Base-by-base conservation (phyloP, 2,888 invertebrate species). In the Apamea sordens region DNA sequence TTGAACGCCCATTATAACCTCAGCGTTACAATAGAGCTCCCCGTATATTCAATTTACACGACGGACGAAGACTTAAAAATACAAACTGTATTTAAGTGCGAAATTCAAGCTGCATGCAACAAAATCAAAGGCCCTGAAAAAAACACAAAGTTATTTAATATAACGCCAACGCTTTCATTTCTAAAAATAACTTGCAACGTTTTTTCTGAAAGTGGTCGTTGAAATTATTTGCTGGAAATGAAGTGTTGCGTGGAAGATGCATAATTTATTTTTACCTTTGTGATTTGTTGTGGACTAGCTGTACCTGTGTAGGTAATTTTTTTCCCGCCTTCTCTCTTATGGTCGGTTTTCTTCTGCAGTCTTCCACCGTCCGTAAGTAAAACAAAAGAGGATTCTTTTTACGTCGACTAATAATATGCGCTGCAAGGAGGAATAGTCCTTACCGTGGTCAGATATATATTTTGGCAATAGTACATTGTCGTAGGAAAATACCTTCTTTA, bases 51-150 rank as follows among this genome's bases (percentile, higher is more conserved):
- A 73, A 73, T 61, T 61, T 50, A 76, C 71, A 61, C n/a, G 24
- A 10, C 3, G 70, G 24, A 10, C 3, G 70, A 86, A 82, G 24
- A 50, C 73, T 32, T 73, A 82, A 70, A 83, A 86, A 82, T 76
- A 82, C 82, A 73, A 76, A 0, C 59, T 80, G 18, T 3, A 64
- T 73, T 73, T 47, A 36, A 24, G 50, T 77, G 71, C n/a, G n/a
- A 72, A 83, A 56, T 11, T 56, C 24, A 56, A 53, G 3, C 3
- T 24, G 56, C 24, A 56, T 24, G 10, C 56, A 56, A 56, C 10
- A 56, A 24, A 67, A 59, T 44, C 73, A 77, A 72, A 83, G 65
- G 59, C 59, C 5, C 18, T 67, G 67, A 64, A 82, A 73, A 71
- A 50, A 50, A 53, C 24, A 61, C 59, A 59, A 10, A n/a, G 28